Evolutionary conservation across 2,797 vertebrate species (phyloP).

Genomic region (Spinibarbus caldwelli): DNA sequence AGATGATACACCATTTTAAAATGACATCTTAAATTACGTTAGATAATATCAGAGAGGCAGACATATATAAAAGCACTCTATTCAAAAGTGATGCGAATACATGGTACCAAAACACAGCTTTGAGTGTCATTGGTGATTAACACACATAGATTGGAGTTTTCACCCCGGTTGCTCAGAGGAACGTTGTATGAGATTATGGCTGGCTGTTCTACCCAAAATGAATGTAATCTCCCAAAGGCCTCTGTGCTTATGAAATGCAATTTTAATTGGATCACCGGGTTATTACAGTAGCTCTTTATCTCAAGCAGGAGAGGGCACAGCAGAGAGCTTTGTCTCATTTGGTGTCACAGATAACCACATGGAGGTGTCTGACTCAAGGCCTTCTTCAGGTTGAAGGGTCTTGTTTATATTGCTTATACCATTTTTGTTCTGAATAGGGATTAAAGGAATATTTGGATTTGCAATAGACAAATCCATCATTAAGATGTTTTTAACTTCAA

Average conservation of each 20-base stretch:
- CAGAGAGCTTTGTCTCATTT: conserved; percentile 39
- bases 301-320: conserved; percentile 34
- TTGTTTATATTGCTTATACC: neutral
- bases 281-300: conserved; percentile 46
- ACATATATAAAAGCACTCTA: conserved; percentile 5
- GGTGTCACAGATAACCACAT: conserved; percentile 47
- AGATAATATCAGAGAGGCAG: neutral
- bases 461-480: neutral
- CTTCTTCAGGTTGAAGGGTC: neutral
- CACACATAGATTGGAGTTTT: conserved; percentile 52
- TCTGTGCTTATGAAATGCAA: conserved; percentile 50
- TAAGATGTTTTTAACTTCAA: neutral
- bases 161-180: conserved; percentile 41
- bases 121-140: conserved; percentile 40
- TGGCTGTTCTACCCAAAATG: conserved; percentile 41
- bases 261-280: conserved; percentile 57
- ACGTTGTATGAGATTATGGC: conserved; percentile 49
- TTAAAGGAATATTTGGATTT: neutral
- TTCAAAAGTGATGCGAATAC: conserved; percentile 1
- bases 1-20: neutral
- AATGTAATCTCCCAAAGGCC: conserved; percentile 47
- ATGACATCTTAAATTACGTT: neutral
- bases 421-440: neutral
- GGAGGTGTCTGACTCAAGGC: conserved; percentile 33
- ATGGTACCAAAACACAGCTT: conserved; percentile 3